phyloP scores from a whole-genome alignment of 2,797 vertebrate genomes.

The Bucorvus abyssinicus region DNA sequence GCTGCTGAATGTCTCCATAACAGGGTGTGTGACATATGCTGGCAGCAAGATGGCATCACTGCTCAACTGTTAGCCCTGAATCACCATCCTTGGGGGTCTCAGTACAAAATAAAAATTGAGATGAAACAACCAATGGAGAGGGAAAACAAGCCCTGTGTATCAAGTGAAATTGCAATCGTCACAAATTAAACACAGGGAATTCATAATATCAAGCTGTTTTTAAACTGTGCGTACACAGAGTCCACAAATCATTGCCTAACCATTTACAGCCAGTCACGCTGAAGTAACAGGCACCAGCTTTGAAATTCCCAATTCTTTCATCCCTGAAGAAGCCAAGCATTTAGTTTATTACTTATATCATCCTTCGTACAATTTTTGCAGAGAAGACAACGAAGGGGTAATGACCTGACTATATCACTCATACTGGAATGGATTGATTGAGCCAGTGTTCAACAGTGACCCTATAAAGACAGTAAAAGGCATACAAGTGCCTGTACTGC shows the following conservation, averaged over 20 bases:
- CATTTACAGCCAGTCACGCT: neutral
- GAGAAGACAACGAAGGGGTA: neutral
- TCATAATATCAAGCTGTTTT: neutral
- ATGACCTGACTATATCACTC: neutral
- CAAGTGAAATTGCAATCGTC: neutral
- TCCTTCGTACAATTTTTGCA: neutral
- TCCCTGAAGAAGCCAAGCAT: neutral
- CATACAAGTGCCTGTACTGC: neutral
- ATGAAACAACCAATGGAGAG: neutral
- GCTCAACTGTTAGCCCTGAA: neutral
- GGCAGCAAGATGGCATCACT: slow-evolving; percentile 47
- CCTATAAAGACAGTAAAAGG: neutral
- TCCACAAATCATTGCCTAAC: neutral
- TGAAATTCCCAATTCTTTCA: neutral
- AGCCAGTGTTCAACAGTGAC: neutral
- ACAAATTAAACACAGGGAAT: neutral
- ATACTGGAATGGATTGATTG: neutral
- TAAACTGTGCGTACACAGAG: neutral
- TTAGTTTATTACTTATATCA: neutral
- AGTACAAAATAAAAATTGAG: neutral
- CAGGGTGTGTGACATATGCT: neutral
- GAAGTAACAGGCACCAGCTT: neutral
- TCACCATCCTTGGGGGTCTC: neutral
- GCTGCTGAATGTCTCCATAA: neutral
- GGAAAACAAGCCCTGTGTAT: neutral